Percentiles rank a stretch among this genome's conserved stretches.
Conservation (phyloP, 2,888 invertebrate genomes). For the Chaitophorus viminalis region DNA sequence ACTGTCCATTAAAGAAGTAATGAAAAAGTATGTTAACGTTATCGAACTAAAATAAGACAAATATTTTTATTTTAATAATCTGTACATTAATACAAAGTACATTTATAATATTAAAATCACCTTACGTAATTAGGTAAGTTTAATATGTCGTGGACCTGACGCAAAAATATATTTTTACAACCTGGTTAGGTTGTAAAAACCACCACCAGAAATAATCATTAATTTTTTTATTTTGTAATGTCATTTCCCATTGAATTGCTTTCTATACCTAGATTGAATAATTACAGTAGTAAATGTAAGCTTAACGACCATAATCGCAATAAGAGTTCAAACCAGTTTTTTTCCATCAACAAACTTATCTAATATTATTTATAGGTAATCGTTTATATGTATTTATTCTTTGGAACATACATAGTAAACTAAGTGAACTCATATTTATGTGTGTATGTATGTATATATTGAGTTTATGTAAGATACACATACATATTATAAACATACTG, state of each 20-base stretch:
- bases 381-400: background rate
- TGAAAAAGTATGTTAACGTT: background rate
- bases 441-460: too few species aligned
- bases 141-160: background rate
- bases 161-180: background rate
- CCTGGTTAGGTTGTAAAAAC: too few species aligned
- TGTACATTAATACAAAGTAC: too few species aligned
- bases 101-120: background rate
- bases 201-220: background rate
- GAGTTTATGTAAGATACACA: background rate
- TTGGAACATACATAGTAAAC: background rate
- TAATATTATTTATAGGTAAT: too few species aligned
- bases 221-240: constrained; percentile 42
- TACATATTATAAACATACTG: background rate
- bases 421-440: too few species aligned
- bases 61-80: background rate
- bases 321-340: constrained; percentile 48
- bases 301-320: constrained; percentile 46
- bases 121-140: background rate
- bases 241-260: constrained; percentile 30
- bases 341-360: background rate
- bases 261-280: constrained; percentile 21
- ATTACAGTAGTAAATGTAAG: background rate
- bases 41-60: background rate
- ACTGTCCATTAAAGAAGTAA: background rate